phyloP scores from a whole-genome alignment of 2,888 invertebrate species.

The Escarpia spicata region DNA sequence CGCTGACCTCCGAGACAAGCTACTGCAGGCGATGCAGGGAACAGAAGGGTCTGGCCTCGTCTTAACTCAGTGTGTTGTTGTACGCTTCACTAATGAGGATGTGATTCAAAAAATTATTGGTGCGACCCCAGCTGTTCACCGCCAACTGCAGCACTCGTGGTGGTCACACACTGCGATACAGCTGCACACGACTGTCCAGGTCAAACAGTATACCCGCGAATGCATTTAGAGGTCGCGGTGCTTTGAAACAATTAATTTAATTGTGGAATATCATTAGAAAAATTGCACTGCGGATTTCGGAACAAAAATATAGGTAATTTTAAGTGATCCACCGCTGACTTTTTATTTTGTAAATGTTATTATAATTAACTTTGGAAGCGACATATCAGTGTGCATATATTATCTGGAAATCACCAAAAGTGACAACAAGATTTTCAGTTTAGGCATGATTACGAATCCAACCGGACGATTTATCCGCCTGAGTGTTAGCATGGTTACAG shows the following conservation, averaged over 20 bases:
- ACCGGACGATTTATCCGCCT: too few relatives aligned
- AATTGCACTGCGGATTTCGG: too few relatives aligned
- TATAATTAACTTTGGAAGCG: too few relatives aligned
- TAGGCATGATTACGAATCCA: too few relatives aligned
- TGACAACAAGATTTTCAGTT: too few relatives aligned
- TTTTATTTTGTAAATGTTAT: too few relatives aligned
- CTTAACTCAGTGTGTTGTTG: constrained; percentile 38
- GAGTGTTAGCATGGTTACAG: too few relatives aligned
- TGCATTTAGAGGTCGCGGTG: neutral
- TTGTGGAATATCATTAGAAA: neutral
- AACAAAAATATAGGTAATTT: too few relatives aligned
- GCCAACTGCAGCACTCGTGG: neutral
- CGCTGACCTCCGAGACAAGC: constrained; percentile 85
- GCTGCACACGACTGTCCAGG: neutral
- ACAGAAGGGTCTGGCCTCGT: constrained; percentile 84
- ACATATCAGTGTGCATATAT: too few relatives aligned
- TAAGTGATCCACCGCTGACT: too few relatives aligned
- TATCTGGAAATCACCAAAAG: too few relatives aligned
- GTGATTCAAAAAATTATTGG: neutral
- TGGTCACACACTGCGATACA: neutral
- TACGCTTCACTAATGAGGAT: neutral
- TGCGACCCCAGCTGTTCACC: neutral
- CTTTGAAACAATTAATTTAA: neutral
- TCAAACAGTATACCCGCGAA: neutral
- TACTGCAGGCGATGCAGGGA: constrained; percentile 92